phyloP scores from a whole-genome alignment of 2,113 vertebrate genomes.

The Cephalophus harveyi region DNA sequence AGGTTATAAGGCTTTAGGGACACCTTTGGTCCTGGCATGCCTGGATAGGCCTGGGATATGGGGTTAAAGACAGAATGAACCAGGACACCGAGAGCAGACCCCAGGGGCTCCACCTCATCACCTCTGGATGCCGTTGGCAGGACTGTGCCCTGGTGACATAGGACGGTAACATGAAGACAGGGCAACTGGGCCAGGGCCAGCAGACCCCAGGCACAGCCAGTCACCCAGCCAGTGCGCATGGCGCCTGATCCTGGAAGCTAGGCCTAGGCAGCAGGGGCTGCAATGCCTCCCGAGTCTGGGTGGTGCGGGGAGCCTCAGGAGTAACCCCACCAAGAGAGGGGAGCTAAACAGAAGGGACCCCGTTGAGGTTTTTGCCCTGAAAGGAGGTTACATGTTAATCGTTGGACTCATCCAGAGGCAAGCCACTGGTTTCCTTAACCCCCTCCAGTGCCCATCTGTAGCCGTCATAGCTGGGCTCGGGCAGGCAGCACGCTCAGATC shows the following conservation, averaged over 20 bases:
- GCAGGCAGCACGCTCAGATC: not conserved
- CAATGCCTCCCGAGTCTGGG: not conserved
- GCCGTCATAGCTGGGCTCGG: accelerated
- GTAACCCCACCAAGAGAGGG: not conserved
- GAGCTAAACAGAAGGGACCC: not conserved
- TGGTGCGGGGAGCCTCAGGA: not conserved
- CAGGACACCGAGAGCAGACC: not conserved
- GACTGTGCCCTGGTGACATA: not conserved
- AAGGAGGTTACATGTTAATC: not conserved
- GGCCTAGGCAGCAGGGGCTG: not conserved
- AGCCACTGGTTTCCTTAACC: not conserved
- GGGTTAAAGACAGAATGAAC: not conserved
- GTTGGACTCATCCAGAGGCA: not conserved
- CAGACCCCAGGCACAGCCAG: not conserved
- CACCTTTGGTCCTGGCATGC: not conserved
- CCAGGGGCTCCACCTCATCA: not conserved
- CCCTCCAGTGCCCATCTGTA: accelerated
- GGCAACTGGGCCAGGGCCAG: not conserved
- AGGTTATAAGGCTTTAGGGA: not conserved
- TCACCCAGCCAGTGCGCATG: not conserved
- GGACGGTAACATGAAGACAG: not conserved
- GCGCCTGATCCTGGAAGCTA: not conserved
- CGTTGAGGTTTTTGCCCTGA: not conserved
- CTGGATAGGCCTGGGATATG: not conserved
- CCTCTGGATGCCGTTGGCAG: not conserved